Evolutionary conservation across 35 echinoderm and acorn worm species (phyloP).

Genomic region (Apostichopus californicus): DNA sequence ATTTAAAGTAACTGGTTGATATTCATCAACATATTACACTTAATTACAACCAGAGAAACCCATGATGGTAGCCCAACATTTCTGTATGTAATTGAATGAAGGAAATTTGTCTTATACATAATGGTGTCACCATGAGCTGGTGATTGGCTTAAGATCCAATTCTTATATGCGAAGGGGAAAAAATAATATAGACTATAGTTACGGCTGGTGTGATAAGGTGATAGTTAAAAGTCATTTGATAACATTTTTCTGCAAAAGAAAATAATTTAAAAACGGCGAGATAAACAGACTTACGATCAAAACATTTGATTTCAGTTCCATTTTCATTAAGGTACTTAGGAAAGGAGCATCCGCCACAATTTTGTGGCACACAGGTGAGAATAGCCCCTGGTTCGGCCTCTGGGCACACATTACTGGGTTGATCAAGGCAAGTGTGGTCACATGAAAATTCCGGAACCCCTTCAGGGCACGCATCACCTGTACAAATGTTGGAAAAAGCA

Average conservation of each 20-base stretch:
- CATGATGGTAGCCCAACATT: too few relatives aligned
- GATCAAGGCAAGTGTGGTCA: not conserved
- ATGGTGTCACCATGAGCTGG: too few relatives aligned
- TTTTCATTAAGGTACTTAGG: constrained; percentile 18
- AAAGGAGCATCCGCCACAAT: constrained; percentile 13
- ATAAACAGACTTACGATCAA: constrained; percentile 17
- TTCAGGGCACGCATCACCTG: constrained; percentile 14
- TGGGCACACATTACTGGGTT: not conserved
- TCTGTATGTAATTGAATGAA: too few relatives aligned
- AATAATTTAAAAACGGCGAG: not conserved
- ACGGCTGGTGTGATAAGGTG: too few relatives aligned
- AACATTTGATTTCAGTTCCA: constrained; percentile 47
- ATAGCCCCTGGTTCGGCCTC: constrained; percentile 4
- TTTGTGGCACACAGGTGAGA: constrained; percentile 12
- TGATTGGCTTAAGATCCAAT: too few relatives aligned
- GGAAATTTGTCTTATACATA: too few relatives aligned
- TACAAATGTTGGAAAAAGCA: not conserved
- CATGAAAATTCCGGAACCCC: not conserved
- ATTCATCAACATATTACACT: too few relatives aligned
- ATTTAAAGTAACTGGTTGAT: too few relatives aligned
- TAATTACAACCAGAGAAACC: too few relatives aligned
- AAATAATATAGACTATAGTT: too few relatives aligned
- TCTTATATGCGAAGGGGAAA: too few relatives aligned
- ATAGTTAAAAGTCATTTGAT: too few relatives aligned
- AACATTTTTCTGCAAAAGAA: not conserved